Base-by-base conservation (phyloP, 2,113 vertebrate species). In the Microcebus ravelobensis region DNA sequence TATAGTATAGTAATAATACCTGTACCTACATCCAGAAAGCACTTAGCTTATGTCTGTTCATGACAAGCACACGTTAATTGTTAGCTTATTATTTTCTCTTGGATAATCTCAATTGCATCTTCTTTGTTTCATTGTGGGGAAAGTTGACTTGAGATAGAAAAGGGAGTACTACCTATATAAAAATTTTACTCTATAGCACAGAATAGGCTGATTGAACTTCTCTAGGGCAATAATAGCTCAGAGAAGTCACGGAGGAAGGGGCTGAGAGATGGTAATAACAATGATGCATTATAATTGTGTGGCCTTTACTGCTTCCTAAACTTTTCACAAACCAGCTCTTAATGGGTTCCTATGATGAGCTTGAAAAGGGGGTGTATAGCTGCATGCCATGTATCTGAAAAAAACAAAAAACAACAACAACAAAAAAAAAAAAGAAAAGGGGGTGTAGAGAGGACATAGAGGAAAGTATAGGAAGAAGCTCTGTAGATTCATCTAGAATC, bases 111-210 rank as follows among this genome's bases (percentile, higher is more conserved):
- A 91, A 45, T 36, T n/a, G 5, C 4, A 59, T 83, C 11, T 90
- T 45, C 42, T 91, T 85, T 95, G 68, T 52, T 91, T 61, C 67
- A 15, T 11, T 39, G 3, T 82, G 23, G 42, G 34, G 21, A 97
- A 97, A 18, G 14, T 36, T 52, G 36, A 13, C 34, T 79, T 39
- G 8, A 87, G 42, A 13, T 57, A 94, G 27, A 80, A 36, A 91
- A 65, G 61, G 90, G 0, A 11, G 10, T 17, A 3, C 39, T 77
- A 45, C 8, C 31, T 25, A 23, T 42, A n/a, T 18, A 79, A 27
- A 91, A 77, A 25, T 23, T 82, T 85, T 71, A 84, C n/a, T 82
- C 70, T 73, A 15, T 79, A 55, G 13, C 13, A 52, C 1, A 79
- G 36, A 79, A 71, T 23, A 34, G 3, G n/a, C 18, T 80, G 36